Evolutionary conservation across 2,797 vertebrate genomes (phyloP).

Genomic region (Enteromius paludinosus): DNA sequence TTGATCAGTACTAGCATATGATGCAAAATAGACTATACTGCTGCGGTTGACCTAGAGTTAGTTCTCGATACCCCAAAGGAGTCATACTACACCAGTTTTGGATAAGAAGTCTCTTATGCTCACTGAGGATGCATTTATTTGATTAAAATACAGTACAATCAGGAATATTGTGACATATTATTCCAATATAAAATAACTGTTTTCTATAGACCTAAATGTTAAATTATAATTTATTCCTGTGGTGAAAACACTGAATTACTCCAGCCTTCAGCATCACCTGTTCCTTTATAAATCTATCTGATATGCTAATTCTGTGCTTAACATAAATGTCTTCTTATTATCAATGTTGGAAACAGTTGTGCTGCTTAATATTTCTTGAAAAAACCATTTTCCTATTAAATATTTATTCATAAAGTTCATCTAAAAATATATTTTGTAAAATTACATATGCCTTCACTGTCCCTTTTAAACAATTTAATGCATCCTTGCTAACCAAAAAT

Average conservation of each 20-base stretch:
- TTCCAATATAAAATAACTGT: not conserved
- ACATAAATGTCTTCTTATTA: not conserved
- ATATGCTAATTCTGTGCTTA: not conserved
- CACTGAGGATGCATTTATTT: not conserved
- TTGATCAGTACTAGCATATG: constrained; percentile 13
- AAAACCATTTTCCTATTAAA: not conserved
- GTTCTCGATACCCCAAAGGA: not conserved
- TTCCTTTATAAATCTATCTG: not conserved
- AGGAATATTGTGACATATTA: not conserved
- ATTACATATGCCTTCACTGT: not conserved
- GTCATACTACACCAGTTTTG: not conserved
- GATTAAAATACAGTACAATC: not conserved
- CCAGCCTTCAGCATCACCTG: not conserved
- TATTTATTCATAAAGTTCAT: too few species aligned
- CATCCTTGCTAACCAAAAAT: not conserved
- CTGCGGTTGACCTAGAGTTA: not conserved
- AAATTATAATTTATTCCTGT: not conserved
- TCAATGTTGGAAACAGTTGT: not conserved
- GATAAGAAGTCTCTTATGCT: not conserved
- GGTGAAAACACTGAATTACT: not conserved
- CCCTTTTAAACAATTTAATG: not conserved
- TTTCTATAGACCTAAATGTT: not conserved
- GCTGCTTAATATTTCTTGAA: not conserved
- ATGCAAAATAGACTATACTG: constrained; percentile 6
- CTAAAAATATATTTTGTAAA: not conserved